phyloP scores from a whole-genome alignment of 2,113 vertebrate species.

The Atrichornis clamosus region DNA sequence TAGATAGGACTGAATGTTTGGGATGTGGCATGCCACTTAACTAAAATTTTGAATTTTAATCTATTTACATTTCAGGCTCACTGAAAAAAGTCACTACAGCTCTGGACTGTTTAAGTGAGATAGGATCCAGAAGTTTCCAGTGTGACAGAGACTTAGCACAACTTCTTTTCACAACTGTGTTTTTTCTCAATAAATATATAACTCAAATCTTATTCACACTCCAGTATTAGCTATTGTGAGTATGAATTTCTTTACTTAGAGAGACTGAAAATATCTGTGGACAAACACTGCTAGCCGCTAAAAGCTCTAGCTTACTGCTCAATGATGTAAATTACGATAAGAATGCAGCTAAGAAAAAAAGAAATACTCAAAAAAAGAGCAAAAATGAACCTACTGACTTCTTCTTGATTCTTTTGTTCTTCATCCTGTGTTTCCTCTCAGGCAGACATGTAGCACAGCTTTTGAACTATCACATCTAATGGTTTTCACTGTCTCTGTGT shows the following conservation, averaged over 20 bases:
- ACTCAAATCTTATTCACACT: not conserved
- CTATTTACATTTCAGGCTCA: not conserved
- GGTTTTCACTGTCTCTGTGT: not conserved
- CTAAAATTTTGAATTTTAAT: not conserved
- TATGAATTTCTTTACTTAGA: not conserved
- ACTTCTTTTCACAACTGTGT: not conserved
- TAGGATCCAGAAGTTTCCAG: not conserved
- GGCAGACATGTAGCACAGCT: not conserved
- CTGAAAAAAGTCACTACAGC: not conserved
- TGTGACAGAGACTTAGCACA: not conserved
- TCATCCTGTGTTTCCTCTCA: not conserved
- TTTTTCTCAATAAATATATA: not conserved
- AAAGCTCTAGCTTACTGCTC: not conserved
- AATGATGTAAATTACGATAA: not conserved
- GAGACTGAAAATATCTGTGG: not conserved
- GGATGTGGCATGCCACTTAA: not conserved
- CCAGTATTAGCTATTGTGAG: not conserved
- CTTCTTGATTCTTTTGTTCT: not conserved
- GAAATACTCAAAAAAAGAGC: not conserved
- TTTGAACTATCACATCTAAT: not conserved
- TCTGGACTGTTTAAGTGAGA: not conserved
- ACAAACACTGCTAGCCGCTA: not conserved
- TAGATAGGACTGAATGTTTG: not conserved
- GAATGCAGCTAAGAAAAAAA: not conserved
- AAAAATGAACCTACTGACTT: not conserved